Base-by-base conservation (phyloP, 1,140 invertebrate species). In the Stenopsyche tienmushanensis region DNA sequence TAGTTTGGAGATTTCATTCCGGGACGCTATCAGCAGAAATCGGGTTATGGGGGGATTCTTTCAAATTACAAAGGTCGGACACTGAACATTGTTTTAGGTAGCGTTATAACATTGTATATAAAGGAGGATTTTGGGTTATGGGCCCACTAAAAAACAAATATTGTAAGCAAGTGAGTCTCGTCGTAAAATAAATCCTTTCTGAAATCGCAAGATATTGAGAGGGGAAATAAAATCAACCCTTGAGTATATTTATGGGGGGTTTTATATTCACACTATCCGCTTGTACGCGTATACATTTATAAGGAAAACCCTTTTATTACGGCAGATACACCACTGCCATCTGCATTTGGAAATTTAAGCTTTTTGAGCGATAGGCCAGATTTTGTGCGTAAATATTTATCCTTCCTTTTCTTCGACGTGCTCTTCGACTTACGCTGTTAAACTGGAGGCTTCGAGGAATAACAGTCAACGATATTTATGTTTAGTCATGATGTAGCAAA, bases 141-240 rank as follows among this genome's bases (percentile, higher is more conserved):
- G 52, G 57, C 34, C 42, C 57, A 60, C 57, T 60, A 60, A 60
- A 60, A 60, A 60, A 60, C 57, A 60, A 60, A 60, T 60, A 60
- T 60, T 60, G 57, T 49, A 45, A 60, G 57, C 57, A 60, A 60
- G 57, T 64, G 62, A 64, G 50, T 39, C 25, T 29, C 62, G 52
- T 45, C 52, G 52, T 64, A 64, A 64, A 64, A 64, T 64, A 64
- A 64, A 64, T 64, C 62, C 49, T 53, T 42, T 53, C 29, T 45
- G 23, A 54, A 53, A 64, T 64, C 52, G 49, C 34, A 41, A 55
- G 62, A 54, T 53, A 64, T 64, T 64, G 62, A 54, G 52, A 54
- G 62, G 62, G 50, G 62, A 54, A 54, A 64, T 64, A 64, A 64
- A 64, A 64, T 63, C 62, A 64, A 64, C 62, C 62, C 62, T 64